These are phyloP conservation scores for Caenorhabditis inopinata DNA, from an alignment of 1,140 invertebrate genomes.

Conservation along the genomic window DNA sequence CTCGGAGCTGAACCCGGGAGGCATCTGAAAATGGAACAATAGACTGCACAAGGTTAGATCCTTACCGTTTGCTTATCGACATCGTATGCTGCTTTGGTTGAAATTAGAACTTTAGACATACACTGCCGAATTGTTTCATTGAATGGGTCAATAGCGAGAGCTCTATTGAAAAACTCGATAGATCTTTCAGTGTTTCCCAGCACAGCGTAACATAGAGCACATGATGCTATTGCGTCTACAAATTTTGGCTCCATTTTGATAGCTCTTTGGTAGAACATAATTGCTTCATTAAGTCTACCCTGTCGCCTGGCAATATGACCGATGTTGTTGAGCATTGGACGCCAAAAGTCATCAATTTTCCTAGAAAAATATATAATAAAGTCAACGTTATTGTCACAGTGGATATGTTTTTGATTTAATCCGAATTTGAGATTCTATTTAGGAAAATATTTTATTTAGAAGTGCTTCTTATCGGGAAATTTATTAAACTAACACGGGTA, in stretches of 20 bases:
- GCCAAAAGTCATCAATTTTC: neutral
- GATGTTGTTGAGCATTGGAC: conserved; percentile 16
- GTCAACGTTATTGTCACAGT: too few relatives aligned
- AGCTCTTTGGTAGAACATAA: neutral
- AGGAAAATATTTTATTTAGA: too few relatives aligned
- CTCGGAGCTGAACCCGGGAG: neutral
- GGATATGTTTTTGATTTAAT: too few relatives aligned
- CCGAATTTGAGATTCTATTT: too few relatives aligned
- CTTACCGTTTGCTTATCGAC: neutral
- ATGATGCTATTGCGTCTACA: neutral
- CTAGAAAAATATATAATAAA: neutral
- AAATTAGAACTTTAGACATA: neutral
- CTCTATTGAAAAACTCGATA: conserved; percentile 1
- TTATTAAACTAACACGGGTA: too few relatives aligned
- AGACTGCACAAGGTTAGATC: neutral
- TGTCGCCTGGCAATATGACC: neutral
- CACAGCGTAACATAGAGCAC: neutral
- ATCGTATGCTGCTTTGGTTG: neutral
- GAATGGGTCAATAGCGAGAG: conserved; percentile 2
- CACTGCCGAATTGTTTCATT: conserved; percentile 9
- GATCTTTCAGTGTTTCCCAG: neutral
- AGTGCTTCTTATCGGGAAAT: too few relatives aligned
- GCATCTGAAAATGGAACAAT: neutral
- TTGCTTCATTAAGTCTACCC: neutral
- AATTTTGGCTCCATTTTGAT: conserved; percentile 12